Evolutionary conservation across 2,797 vertebrate genomes (phyloP), one percentile per base, ranked within the genome.

Genomic region (Hoplostethus atlanticus): DNA sequence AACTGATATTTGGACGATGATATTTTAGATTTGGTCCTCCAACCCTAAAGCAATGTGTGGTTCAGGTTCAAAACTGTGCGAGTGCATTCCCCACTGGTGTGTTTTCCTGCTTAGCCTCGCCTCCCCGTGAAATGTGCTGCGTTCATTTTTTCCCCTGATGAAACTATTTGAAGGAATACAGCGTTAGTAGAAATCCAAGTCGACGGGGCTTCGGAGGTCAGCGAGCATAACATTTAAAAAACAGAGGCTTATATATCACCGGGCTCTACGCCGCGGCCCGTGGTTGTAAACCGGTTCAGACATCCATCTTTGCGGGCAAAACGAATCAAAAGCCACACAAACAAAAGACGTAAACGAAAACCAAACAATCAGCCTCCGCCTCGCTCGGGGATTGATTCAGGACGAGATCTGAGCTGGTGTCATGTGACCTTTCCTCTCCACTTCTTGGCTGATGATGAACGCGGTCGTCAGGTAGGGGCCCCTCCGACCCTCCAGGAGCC

Each of bases 391-490:
- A 88, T 84, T 89, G 87, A 90, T 92, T 86, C 34, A 64, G 73
- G 89, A 82, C 78, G 79, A 79, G 76, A 81, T 73, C 71, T 47
- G 77, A 78, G 81, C 82, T 73, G 82, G 54, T 84, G 69, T 73
- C 62, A 40, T 38, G 12, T n/a, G 52, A 89, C 87, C 84, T 85
- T 77, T 87, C 84, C 75, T 85, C 84, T 73, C 67, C 68, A 62
- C 73, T 78, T 80, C 79, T 64, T 44, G 5, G 54, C 73, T 87
- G 86, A 84, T 90, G 91, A 90, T 89, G 68, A 88, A 89, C 73
- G 53, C 0, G 48, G 60, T 44, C 73, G 25, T 77, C 84, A 90
- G 87, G 71, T 83, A 74, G 21, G 21, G 46, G 56, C 72, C 77
- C 84, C 73, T 50, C 50, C 64, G 79, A 84, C 83, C 88, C 77